phyloP scores from a whole-genome alignment of 2,797 vertebrate genomes.

The Alcedo quadribrachys region DNA sequence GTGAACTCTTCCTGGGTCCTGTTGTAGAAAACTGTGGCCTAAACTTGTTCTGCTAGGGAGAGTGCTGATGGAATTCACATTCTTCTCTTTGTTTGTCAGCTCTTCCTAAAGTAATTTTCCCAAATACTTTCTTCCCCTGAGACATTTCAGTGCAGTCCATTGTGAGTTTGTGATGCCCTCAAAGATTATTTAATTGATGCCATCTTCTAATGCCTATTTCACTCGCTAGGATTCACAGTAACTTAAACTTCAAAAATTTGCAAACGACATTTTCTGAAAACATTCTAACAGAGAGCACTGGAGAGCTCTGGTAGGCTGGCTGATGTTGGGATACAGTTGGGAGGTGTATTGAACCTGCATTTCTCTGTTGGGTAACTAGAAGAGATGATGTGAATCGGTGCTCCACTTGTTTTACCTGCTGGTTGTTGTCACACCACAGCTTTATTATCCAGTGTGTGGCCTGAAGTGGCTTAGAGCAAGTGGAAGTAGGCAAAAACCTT shows the following conservation, averaged over 20 bases:
- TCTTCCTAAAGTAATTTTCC: slow-evolving; percentile 37
- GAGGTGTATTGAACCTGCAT: not conserved
- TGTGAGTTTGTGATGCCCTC: not conserved
- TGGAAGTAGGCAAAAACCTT: not conserved
- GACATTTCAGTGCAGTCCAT: not conserved
- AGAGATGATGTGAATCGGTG: not conserved
- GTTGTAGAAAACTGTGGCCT: not conserved
- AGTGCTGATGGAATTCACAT: not conserved
- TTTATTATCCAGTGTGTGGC: not conserved
- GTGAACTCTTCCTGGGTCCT: not conserved
- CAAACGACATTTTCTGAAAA: not conserved
- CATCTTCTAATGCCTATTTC: not conserved
- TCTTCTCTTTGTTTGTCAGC: slow-evolving; percentile 3
- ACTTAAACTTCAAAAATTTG: not conserved
- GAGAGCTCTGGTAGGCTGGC: not conserved
- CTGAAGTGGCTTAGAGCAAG: not conserved
- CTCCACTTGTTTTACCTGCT: not conserved
- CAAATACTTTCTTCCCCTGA: not conserved
- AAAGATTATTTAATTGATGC: not conserved
- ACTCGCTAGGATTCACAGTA: not conserved
- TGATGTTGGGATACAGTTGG: not conserved
- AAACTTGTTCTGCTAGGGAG: slow-evolving; percentile 17
- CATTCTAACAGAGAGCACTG: not conserved
- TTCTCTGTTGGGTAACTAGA: not conserved
- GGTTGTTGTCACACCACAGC: not conserved